These are phyloP conservation scores for Megaustenia siamemsis DNA, from an alignment of 2,888 invertebrate genomes.

Conservation along the genomic window DNA sequence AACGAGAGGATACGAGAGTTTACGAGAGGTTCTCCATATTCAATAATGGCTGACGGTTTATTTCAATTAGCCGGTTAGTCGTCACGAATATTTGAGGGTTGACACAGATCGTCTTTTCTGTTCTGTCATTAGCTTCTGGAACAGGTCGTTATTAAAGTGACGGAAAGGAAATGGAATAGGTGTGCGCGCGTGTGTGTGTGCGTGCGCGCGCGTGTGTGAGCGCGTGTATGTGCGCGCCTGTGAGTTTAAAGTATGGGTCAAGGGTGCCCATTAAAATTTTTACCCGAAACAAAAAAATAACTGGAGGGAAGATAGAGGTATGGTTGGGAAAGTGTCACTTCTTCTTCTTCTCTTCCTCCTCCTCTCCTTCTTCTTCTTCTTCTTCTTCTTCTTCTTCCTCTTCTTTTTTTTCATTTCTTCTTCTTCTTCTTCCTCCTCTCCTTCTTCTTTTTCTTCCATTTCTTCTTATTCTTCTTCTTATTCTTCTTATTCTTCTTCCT, in stretches of 20 bases:
- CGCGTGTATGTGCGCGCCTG: no score
- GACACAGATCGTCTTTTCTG: background rate
- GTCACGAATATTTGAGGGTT: background rate
- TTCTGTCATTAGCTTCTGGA: slow-evolving; percentile 1
- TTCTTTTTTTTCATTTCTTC: background rate
- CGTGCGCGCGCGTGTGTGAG: no score
- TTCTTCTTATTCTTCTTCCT: no score
- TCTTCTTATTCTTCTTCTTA: no score
- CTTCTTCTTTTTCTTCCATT: no score
- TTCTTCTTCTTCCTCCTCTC: no score
- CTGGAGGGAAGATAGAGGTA: no score
- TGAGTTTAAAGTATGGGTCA: no score
- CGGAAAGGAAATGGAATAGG: background rate
- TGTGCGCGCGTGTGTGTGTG: no score
- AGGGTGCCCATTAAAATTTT: no score
- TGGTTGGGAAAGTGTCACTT: no score
- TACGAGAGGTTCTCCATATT: slow-evolving; percentile 16
- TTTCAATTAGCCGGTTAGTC: slow-evolving; percentile 8
- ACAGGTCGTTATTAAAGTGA: background rate
- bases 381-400: background rate
- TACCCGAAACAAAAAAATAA: no score
- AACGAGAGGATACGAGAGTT: slow-evolving; percentile 10
- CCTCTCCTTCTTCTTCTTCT: background rate
- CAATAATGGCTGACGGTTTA: slow-evolving; percentile 26
- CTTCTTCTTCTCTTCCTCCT: background rate